Evolutionary conservation across 2,113 vertebrate species (phyloP), one percentile per base, ranked within the genome.

Genomic region (Lepisosteus oculatus): DNA sequence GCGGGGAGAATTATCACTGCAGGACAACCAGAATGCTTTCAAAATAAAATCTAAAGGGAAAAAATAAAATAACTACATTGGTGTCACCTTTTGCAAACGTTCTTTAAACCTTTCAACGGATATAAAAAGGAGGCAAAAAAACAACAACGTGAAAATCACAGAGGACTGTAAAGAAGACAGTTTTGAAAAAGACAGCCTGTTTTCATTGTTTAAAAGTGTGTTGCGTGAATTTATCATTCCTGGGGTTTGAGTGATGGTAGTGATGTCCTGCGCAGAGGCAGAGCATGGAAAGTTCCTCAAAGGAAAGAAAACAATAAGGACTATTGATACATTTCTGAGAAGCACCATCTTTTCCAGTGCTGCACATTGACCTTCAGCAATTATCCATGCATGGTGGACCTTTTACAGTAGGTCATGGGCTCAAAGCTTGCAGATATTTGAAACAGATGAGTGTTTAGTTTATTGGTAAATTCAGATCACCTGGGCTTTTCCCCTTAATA

Each of bases 1-100:
- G 4, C 0, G 67, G 65, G 71, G 69, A 80, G 67, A 77, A 75
- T 78, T 74, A 68, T 76, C 55, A 43, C 78, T 61, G 65, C 67
- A 47, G 75, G 76, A 79, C 78, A 80, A 68, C 57, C 68, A 56
- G 59, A 78, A 43, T 3, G 14, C 17, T 29, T 29, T 64, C 8
- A 64, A 64, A 43, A 29, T 43, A 64, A 29, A 29, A 61, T 15
- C 59, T 61, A 29, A 72, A 61, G 42, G 5, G 13, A 74, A 71
- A 70, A 80, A 79, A 74, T 55, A 6, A 68, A 61, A 54, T 63
- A 59, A 43, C 66, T 51, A 55, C 65, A 44, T 51, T 65, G n/a
- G 43, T 45, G 73, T 69, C 67, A 69, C 67, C 61, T 69, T 69
- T 43, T 55, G 54, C 65, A 70, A 69, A 47, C 61, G 64, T 65